Conservation (phyloP, 2,888 invertebrate genomes). For the Ennomos erosarius region DNA sequence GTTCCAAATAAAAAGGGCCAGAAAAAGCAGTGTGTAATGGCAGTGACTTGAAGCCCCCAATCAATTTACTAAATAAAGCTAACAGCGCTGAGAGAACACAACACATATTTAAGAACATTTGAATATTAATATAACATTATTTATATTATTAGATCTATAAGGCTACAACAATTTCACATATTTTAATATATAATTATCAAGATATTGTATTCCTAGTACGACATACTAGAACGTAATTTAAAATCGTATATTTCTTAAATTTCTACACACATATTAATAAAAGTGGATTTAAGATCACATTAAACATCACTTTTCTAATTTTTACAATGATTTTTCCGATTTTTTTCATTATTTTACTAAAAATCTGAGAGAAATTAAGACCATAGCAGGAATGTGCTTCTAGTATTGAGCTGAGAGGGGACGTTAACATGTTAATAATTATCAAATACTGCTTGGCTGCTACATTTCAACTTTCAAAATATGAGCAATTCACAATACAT, state of each 20-base stretch:
- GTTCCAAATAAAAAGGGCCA: too few species aligned
- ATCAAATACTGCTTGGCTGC: not conserved
- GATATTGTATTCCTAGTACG: conserved; percentile 5
- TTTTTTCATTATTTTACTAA: conserved; percentile 26
- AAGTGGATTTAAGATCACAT: conserved; percentile 30
- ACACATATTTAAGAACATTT: not conserved
- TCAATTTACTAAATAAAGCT: not conserved
- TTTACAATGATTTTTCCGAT: conserved; percentile 32
- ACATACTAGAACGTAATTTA: conserved; percentile 21
- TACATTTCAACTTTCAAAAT: not conserved
- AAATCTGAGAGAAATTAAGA: conserved; percentile 21
- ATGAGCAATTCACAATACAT: conserved; percentile 9
- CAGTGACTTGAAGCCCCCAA: not conserved
- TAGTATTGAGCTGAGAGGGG: conserved; percentile 36
- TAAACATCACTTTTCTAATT: conserved; percentile 27
- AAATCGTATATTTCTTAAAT: conserved; percentile 20
- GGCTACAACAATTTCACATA: conserved; percentile 16
- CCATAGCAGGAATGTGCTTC: conserved; percentile 38
- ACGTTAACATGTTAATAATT: not conserved
- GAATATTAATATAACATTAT: conserved; percentile 1
- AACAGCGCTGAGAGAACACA: not conserved
- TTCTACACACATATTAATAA: conserved; percentile 4
- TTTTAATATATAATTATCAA: conserved; percentile 6
- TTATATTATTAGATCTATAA: conserved; percentile 9
- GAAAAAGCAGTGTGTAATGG: too few species aligned